These are phyloP conservation scores for Dinomys branickii DNA, from an alignment of 2,113 vertebrate species.

Conservation along the genomic window DNA sequence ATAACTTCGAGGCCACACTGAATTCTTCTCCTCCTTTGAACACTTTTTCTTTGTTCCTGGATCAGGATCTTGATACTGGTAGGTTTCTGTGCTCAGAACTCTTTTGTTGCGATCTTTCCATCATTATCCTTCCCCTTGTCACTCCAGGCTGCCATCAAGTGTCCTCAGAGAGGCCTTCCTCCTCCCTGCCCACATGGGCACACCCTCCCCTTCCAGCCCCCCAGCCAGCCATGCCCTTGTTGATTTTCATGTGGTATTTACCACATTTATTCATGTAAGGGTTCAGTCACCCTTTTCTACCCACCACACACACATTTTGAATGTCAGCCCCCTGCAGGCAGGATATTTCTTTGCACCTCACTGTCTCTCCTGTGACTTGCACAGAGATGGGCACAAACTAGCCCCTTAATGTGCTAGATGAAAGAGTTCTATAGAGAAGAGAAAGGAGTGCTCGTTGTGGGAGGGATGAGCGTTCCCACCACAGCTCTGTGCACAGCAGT, in stretches of 20 bases:
- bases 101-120: neutral
- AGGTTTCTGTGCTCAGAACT: neutral
- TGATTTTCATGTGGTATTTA: neutral
- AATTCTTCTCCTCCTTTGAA: neutral
- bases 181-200: neutral
- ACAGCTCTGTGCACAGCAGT: neutral
- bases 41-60: neutral
- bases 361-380: neutral
- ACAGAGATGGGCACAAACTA: neutral
- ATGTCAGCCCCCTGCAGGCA: neutral
- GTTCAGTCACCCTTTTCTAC: neutral
- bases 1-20: neutral
- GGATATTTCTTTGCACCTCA: neutral
- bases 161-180: neutral
- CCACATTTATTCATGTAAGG: too few relatives aligned
- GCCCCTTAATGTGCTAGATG: neutral
- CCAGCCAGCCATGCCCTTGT: neutral
- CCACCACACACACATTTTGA: neutral
- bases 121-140: neutral
- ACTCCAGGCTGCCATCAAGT: neutral
- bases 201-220: neutral
- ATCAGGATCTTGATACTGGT: neutral
- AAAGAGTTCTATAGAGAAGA: neutral
- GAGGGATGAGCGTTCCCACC: neutral
- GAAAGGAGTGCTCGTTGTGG: neutral